A percentile compares a stretch with the other conserved stretches of the same genome.
phyloP scores from a whole-genome alignment of 2,113 vertebrate species.

The Varanus komodoensis region DNA sequence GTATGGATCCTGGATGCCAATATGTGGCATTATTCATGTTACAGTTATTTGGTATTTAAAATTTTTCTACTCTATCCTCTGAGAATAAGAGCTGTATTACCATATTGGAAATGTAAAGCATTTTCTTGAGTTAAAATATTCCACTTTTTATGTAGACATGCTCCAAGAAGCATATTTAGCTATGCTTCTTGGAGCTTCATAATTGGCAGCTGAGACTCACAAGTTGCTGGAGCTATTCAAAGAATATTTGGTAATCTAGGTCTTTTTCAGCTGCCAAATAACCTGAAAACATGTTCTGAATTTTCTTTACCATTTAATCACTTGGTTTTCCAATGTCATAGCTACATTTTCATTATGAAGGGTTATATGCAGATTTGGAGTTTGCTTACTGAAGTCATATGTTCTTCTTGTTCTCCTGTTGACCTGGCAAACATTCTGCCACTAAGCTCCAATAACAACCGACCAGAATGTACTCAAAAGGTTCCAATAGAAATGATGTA shows the following conservation, averaged over 20 bases:
- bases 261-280: slow-evolving; percentile 44
- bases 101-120: slow-evolving; percentile 35
- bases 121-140: slow-evolving; percentile 40
- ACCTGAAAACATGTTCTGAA: background rate
- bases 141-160: slow-evolving; percentile 24
- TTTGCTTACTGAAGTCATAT: background rate
- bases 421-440: background rate
- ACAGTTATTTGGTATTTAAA: slow-evolving; percentile 9
- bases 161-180: background rate
- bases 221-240: slow-evolving; percentile 16
- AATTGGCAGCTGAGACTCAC: slow-evolving; percentile 24
- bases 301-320: slow-evolving; percentile 10
- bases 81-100: background rate
- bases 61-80: background rate
- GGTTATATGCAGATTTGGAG: background rate
- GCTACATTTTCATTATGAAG: background rate
- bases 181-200: slow-evolving; percentile 39
- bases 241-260: background rate
- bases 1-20: background rate
- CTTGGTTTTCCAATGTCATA: background rate
- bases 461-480: background rate
- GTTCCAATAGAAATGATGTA: background rate
- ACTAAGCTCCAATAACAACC: background rate
- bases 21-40: slow-evolving; percentile 8
- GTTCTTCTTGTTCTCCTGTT: background rate